Evolutionary conservation across 30 jellyfish, hydroid and myxozoan species (phyloP).

Genomic region (Nemopilema nomurai): DNA sequence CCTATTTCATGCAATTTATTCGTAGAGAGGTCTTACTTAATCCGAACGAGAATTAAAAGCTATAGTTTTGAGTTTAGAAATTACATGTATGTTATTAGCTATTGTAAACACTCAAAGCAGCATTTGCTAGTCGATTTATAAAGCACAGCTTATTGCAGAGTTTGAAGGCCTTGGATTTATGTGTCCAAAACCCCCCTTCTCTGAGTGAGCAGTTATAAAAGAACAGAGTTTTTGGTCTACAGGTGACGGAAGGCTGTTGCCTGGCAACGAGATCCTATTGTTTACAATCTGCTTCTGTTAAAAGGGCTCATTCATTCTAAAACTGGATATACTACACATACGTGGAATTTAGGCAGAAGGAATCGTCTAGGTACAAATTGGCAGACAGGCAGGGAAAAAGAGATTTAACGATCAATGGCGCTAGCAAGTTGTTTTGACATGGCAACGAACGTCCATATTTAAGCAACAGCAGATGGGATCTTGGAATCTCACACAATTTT

Average conservation of each 20-base stretch:
- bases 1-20: too few species aligned
- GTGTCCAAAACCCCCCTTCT: background rate
- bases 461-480: background rate
- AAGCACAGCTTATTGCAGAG: too few species aligned
- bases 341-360: background rate
- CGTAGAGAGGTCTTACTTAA: too few species aligned
- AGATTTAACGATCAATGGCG: background rate
- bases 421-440: background rate
- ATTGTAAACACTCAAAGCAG: background rate
- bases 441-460: background rate
- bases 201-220: constrained; percentile 1
- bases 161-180: background rate
- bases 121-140: too few species aligned
- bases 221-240: constrained; percentile 57
- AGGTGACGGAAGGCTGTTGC: constrained; percentile 47
- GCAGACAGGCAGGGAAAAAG: too few species aligned
- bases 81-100: too few species aligned
- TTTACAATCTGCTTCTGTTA: constrained; percentile 5
- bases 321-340: background rate
- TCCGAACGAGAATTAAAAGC: too few species aligned
- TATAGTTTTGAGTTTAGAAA: too few species aligned
- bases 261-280: constrained; percentile 29
- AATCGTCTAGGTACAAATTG: background rate
- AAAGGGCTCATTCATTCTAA: constrained; percentile 17
- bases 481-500: background rate